Percentiles rank a stretch among this genome's conserved stretches.
Conservation (phyloP, 2,888 invertebrate genomes). For the Adela reaumurella region DNA sequence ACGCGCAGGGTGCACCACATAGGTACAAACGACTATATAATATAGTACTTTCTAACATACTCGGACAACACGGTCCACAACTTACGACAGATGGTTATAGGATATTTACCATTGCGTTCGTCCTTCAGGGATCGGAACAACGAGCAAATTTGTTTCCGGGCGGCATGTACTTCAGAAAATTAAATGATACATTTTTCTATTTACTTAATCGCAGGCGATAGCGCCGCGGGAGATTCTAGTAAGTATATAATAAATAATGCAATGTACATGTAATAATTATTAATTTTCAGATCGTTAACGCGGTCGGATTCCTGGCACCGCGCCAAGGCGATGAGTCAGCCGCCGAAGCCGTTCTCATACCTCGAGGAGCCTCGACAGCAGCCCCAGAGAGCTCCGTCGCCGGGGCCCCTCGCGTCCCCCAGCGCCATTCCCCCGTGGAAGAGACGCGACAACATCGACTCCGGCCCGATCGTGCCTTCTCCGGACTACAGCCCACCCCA, state of each 20-base stretch:
- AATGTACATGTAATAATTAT: too few species aligned
- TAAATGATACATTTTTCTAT: background rate
- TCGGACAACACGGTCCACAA: too few species aligned
- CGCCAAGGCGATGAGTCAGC: constrained; percentile 10
- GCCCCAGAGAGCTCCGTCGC: constrained; percentile 14
- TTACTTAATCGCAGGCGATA: too few species aligned
- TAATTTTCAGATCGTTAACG: constrained; percentile 17
- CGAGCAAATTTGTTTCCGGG: too few species aligned
- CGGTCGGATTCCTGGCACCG: constrained; percentile 34
- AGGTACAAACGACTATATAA: too few species aligned
- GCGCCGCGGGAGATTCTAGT: background rate
- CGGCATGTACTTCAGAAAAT: background rate
- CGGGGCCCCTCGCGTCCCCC: constrained; percentile 14
- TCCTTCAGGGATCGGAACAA: too few species aligned
- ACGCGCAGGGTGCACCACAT: too few species aligned
- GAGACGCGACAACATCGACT: constrained; percentile 21
- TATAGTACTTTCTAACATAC: too few species aligned
- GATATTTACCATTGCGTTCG: too few species aligned
- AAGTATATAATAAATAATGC: background rate
- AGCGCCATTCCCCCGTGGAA: constrained; percentile 10
- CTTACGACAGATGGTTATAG: too few species aligned
- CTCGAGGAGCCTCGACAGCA: constrained; percentile 20
- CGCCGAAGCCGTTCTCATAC: constrained; percentile 30
- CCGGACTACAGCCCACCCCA: constrained; percentile 36
- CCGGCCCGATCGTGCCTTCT: constrained; percentile 24